Evolutionary conservation across 2,113 vertebrate species (phyloP).

Genomic region (Sorex araneus): DNA sequence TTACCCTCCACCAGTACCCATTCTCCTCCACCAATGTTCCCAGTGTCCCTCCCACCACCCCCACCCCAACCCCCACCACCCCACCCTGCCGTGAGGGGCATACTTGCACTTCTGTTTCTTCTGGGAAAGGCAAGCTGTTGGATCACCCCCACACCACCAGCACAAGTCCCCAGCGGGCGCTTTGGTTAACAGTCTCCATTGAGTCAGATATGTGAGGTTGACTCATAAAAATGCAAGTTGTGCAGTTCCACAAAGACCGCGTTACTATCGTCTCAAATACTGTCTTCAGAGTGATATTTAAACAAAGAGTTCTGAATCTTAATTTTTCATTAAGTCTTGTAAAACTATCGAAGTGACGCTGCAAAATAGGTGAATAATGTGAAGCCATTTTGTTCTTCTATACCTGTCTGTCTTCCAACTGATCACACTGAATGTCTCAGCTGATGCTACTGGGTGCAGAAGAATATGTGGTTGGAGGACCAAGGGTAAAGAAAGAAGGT

Average conservation of each 20-base stretch:
- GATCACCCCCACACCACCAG: background rate
- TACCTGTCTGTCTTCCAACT: background rate
- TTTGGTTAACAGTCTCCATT: background rate
- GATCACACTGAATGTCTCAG: background rate
- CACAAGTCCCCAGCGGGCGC: background rate
- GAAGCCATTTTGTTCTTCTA: background rate
- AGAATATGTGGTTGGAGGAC: background rate
- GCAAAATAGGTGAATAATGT: background rate
- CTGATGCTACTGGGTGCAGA: background rate
- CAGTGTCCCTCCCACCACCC: no score
- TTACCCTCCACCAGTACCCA: no score
- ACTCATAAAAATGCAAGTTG: background rate
- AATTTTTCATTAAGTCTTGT: background rate
- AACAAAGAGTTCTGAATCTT: background rate
- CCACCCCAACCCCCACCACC: no score
- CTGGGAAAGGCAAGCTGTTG: background rate
- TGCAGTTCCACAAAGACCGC: background rate
- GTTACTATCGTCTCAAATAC: background rate
- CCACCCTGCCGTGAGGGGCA: no score
- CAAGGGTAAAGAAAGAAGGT: no score
- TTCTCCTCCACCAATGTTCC: no score
- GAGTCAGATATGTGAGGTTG: background rate
- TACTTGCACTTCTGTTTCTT: background rate
- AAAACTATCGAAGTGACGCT: background rate
- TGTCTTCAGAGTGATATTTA: background rate